Percentiles rank a stretch among this genome's conserved stretches.
Conservation (phyloP, 1,140 invertebrate species). For the Drosophila hydei region DNA sequence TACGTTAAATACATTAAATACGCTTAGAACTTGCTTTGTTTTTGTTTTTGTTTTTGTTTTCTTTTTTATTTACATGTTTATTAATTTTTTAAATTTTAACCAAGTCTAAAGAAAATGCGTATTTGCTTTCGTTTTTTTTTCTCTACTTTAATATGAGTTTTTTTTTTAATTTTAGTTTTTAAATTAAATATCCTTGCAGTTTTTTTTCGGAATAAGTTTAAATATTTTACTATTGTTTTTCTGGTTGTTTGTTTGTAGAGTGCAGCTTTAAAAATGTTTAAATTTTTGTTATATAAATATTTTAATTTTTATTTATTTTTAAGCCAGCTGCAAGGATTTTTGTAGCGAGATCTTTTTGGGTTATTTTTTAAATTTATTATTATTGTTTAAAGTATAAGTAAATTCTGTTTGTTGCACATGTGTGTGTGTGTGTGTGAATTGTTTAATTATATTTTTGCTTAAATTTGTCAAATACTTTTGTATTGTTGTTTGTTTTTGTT, state of each 20-base stretch:
- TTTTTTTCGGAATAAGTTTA: background rate
- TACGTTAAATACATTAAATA: constrained; percentile 59
- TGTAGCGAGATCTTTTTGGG: background rate
- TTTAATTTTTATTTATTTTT: background rate
- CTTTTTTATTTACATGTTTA: constrained; percentile 61
- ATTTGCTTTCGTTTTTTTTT: constrained; percentile 3
- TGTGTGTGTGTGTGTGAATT: constrained; percentile 48
- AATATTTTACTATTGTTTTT: background rate
- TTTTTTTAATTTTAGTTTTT: constrained; percentile 3
- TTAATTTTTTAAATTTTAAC: constrained; percentile 7
- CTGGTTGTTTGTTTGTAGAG: background rate
- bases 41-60: constrained; percentile 33
- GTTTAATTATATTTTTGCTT: constrained; percentile 63
- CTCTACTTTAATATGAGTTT: constrained; percentile 14
- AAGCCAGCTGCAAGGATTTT: constrained; percentile 5
- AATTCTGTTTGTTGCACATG: constrained; percentile 17
- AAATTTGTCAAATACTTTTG: constrained; percentile 58
- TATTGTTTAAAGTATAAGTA: constrained; percentile 35
- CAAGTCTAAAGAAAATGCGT: constrained; percentile 3
- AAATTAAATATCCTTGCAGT: constrained; percentile 10
- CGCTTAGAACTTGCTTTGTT: constrained; percentile 28
- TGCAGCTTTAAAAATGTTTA: background rate
- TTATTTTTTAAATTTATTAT: background rate
- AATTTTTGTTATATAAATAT: background rate
- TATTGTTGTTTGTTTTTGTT: constrained; percentile 24